A percentile compares a stretch with the other conserved stretches of the same genome.
Evolutionary conservation across 2,888 invertebrate genomes (phyloP).

Genomic region (Leucophenga maculata): DNA sequence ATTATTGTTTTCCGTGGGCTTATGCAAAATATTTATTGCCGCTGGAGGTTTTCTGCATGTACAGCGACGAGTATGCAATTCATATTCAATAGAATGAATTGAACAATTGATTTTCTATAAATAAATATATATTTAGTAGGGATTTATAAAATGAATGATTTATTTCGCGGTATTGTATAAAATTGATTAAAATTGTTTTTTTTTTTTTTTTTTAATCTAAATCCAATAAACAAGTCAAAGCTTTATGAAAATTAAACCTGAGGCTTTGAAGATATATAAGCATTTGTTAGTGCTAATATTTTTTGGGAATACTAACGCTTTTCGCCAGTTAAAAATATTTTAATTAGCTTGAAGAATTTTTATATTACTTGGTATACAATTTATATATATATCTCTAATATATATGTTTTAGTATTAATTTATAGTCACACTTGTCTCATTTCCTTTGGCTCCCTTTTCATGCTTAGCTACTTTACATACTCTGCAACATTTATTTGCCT

Average conservation of each 20-base stretch:
- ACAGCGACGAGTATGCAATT: no score
- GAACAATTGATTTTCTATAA: conserved; percentile 58
- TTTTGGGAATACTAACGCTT: no score
- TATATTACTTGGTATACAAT: no score
- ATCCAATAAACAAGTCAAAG: no score
- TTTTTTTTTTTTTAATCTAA: neutral
- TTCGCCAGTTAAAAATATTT: no score
- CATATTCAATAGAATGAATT: conserved; percentile 50
- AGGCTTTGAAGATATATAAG: no score
- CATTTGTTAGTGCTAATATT: no score
- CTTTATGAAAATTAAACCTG: neutral
- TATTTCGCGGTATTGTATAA: conserved; percentile 43
- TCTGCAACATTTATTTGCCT: neutral
- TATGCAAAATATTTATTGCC: conserved; percentile 61
- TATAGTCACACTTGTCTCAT: neutral
- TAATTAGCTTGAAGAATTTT: no score
- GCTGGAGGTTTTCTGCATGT: conserved; percentile 15
- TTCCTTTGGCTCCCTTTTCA: neutral
- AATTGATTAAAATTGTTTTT: neutral
- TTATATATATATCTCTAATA: no score
- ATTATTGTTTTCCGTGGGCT: conserved; percentile 51
- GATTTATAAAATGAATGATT: conserved; percentile 57
- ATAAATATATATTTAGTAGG: conserved; percentile 53
- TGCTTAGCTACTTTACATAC: neutral
- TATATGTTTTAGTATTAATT: neutral